Evolutionary conservation across 92 coral and sea anemone species (phyloP), one percentile per base, ranked within the genome.

Genomic region (Palythoa grandis): DNA sequence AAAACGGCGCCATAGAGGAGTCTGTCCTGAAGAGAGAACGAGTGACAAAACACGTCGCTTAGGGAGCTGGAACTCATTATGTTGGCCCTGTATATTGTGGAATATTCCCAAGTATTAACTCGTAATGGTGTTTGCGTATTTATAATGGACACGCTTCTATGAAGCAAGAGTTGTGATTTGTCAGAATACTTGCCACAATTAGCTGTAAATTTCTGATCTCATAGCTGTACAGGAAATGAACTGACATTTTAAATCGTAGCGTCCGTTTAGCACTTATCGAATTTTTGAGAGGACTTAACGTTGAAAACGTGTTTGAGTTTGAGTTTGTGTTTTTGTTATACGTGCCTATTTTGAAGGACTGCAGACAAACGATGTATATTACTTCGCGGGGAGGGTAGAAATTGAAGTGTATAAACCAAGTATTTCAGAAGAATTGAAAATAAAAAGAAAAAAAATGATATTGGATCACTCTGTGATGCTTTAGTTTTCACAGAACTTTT

Each of bases 11-110:
- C 38, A 90, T 95, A 77, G 98, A 96, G 77, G 98, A 95, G 63
- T 95, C 99, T 11, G 98, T 96, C 15, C 80, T 96, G 68, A 96
- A 95, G 89, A 88, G 96, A 82, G 91, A 98, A 71, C 82, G 86
- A 29, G 88, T 90, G 40, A 50, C 77, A 43, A 74, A 63, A 22
- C 86, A 61, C 25, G 23, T 80, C 23, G 85, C 85, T 23, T 80
- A 24, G 25, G 74, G 47, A 35, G 40, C 85, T 65, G 58, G 16
- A 56, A 80, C 60, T 57, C 39, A 66, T 3, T 9, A 17, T 8
- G 17, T 25, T 16, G 43, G 74, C 74, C 47, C 39, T 69, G 39
- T 67, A 23, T 67, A 67, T 25, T 7, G 74, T 25, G 47, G 23
- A 23, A 29, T 69, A 69, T 12, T 69, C n/a, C 11, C n/a, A 9